Conservation (phyloP, 2,888 invertebrate species). For the Drosophila emarginata region DNA sequence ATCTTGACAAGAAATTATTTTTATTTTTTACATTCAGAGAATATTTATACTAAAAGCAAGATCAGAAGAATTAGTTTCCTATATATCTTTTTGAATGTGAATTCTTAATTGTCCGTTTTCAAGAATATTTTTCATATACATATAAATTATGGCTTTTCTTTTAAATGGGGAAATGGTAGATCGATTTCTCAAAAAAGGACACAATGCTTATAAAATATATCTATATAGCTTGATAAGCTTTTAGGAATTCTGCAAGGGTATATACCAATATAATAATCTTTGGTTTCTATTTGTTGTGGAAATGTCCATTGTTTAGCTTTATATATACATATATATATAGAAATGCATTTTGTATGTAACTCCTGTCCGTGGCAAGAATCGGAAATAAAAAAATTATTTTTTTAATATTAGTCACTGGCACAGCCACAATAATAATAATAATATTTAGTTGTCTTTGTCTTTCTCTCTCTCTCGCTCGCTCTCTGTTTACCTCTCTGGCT, state of each 20-base stretch:
- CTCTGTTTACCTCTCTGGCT: neutral
- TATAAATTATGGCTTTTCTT: no score
- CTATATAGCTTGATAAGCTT: no score
- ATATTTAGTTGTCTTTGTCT: slow-evolving; percentile 24
- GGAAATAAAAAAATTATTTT: neutral
- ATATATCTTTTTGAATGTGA: no score
- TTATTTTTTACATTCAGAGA: no score
- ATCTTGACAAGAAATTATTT: no score
- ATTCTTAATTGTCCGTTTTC: no score
- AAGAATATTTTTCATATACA: no score
- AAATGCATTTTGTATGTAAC: slow-evolving; percentile 68
- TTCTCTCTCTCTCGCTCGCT: slow-evolving; percentile 2
- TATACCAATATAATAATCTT: neutral
- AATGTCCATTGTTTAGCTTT: slow-evolving; percentile 30
- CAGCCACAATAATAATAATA: slow-evolving; percentile 34
- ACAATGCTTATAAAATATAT: no score
- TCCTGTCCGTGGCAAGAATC: slow-evolving; percentile 11
- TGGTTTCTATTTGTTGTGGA: slow-evolving; percentile 37
- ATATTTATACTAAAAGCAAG: no score
- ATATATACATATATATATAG: slow-evolving; percentile 27
- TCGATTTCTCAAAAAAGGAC: no score
- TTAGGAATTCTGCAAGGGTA: neutral
- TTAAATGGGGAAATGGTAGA: no score
- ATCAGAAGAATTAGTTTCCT: no score
- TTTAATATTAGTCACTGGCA: neutral